Base-by-base conservation (phyloP, 2,888 invertebrate species). In the Minunthozetes semirufus region DNA sequence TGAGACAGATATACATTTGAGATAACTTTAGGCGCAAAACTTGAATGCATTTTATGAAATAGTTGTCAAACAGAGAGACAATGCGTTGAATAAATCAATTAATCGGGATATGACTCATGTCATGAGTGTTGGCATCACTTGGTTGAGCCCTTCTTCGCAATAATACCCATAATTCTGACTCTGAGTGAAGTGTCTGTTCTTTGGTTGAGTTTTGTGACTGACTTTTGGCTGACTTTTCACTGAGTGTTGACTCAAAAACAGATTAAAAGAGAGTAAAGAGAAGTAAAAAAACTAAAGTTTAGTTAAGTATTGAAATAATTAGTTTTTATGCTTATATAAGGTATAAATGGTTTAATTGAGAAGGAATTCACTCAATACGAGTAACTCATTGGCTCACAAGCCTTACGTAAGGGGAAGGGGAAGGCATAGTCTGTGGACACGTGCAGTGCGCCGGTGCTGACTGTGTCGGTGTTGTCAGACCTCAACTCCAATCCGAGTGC, bases 311-410 rank as follows among this genome's bases (percentile, higher is more conserved):
- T 3, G 17, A 61, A 61, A 61, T 61, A 61, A 61, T 61, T 13
- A 61, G 29, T 61, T 59, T 56, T 61, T 61, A 33, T 61, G 61
- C 33, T 61, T 61, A 61, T 61, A 61, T 61, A 33, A 33, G 61
- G 61, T 29, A 61, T 61, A 61, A 61, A 61, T 33, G 29, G 33
- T n/a, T 61, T 61, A 61, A 61, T 61, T 61, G 61, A 33, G 17
- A 33, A 61, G 61, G 61, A 61, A 33, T 61, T 61, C 61, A 61
- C 33, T 15, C 29, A 33, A 61, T 61, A 3, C 61, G 13, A 17
- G 11, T 9, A 6, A 29, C 17, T 22, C 33, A 61, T 61, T 61
- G 61, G 61, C n/a, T 22, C 3, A 9, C 3, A 27, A 15, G 8
- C 11, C 15, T 61, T 13, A 61, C 61, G 61, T 29, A n/a, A 9